Conservation (phyloP, 53 echinoderm and acorn worm species). For the Holothuria scabra region DNA sequence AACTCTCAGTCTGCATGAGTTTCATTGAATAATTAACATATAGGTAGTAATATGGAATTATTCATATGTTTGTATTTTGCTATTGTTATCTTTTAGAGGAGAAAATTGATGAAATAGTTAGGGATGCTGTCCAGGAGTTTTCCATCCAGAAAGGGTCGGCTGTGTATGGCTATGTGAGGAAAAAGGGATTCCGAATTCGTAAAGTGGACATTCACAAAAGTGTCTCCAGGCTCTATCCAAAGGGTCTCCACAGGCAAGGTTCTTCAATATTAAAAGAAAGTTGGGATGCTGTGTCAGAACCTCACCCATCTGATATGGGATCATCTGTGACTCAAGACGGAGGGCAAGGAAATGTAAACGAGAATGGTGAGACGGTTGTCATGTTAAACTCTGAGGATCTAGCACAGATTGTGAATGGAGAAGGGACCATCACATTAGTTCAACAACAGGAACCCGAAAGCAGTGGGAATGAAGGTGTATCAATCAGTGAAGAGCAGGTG, state of each 20-base stretch:
- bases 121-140: not conserved
- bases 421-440: not conserved
- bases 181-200: slow-evolving; percentile 15
- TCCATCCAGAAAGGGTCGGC: not conserved
- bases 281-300: not conserved
- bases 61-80: too few relatives aligned
- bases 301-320: not conserved
- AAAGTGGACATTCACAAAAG: slow-evolving; percentile 35
- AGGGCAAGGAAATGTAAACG: not conserved
- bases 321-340: too few relatives aligned
- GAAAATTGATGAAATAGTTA: slow-evolving; percentile 4
- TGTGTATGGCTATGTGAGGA: slow-evolving; percentile 8
- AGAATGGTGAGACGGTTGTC: not conserved
- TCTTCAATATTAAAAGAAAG: slow-evolving; percentile 15
- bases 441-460: too few relatives aligned
- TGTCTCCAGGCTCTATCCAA: slow-evolving; percentile 23
- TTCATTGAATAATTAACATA: too few relatives aligned
- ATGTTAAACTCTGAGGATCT: slow-evolving; percentile 25
- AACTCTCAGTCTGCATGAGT: too few relatives aligned
- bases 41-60: too few relatives aligned
- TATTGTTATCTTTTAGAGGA: not conserved
- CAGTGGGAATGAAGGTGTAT: too few relatives aligned
- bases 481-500: not conserved
- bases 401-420: not conserved
- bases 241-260: slow-evolving; percentile 2